Evolutionary conservation across 2,797 vertebrate genomes (phyloP).

Genomic region (Halcyon badia): DNA sequence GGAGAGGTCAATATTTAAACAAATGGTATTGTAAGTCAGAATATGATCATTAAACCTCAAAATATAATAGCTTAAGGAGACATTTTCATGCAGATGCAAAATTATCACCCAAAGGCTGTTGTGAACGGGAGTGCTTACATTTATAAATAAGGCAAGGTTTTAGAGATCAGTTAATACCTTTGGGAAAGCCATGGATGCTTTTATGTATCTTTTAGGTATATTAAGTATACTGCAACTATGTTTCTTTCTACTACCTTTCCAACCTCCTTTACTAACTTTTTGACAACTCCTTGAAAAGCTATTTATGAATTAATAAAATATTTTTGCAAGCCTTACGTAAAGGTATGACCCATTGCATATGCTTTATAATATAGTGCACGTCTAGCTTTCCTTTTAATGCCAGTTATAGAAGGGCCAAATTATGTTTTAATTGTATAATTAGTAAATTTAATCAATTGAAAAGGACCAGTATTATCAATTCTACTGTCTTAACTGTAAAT

Average conservation of each 20-base stretch:
- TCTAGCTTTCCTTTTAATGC: background rate
- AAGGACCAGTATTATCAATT: background rate
- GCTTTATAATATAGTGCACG: background rate
- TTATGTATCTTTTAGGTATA: background rate
- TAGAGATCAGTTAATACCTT: background rate
- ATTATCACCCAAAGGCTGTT: background rate
- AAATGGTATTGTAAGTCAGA: background rate
- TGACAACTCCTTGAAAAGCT: background rate
- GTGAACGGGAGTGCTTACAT: background rate
- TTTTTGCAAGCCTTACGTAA: background rate
- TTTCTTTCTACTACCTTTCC: background rate
- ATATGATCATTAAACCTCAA: background rate
- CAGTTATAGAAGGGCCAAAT: background rate
- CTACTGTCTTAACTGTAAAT: background rate
- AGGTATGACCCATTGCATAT: background rate
- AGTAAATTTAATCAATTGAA: background rate
- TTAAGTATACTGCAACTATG: background rate
- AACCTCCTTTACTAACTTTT: background rate
- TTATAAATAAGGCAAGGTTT: constrained; percentile 6
- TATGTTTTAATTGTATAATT: background rate
- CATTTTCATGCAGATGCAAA: background rate
- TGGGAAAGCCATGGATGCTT: background rate
- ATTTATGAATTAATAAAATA: background rate
- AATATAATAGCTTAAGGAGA: background rate
- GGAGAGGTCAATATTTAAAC: background rate